These are phyloP conservation scores for Leucophenga maculata DNA, from an alignment of 2,888 invertebrate genomes.

Conservation along the genomic window DNA sequence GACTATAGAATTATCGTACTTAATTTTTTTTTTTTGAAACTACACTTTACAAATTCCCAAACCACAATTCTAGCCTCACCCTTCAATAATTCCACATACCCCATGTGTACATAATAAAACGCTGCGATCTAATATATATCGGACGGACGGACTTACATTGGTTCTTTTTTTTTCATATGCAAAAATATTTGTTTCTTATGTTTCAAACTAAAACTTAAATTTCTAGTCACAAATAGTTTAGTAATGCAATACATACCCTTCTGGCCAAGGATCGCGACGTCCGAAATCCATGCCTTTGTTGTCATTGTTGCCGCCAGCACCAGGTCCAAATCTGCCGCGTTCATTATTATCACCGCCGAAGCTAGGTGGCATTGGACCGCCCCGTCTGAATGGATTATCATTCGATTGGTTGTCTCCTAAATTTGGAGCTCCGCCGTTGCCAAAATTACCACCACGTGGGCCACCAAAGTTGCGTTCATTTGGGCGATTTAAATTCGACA, in stretches of 20 bases:
- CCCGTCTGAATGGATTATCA: conserved; percentile 62
- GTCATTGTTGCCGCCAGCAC: conserved; percentile 31
- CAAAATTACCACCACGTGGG: conserved; percentile 36
- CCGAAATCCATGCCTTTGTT: neutral
- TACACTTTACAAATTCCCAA: too few species aligned
- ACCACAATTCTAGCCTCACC: too few species aligned
- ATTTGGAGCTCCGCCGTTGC: conserved; percentile 18
- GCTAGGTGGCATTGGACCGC: conserved; percentile 36
- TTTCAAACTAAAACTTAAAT: too few species aligned
- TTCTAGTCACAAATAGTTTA: too few species aligned
- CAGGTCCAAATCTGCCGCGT: conserved; percentile 16
- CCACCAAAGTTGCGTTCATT: conserved; percentile 41
- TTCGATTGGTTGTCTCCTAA: conserved; percentile 18
- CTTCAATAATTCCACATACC: too few species aligned
- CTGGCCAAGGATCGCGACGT: conserved; percentile 28
- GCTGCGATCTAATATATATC: too few species aligned
- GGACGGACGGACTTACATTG: too few species aligned
- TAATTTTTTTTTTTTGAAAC: too few species aligned
- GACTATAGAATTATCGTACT: too few species aligned
- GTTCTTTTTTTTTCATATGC: too few species aligned
- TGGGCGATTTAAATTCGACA: conserved; percentile 40
- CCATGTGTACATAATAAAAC: too few species aligned
- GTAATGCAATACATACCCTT: conserved; percentile 14
- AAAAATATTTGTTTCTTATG: too few species aligned
- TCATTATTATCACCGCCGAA: conserved; percentile 41